Evolutionary conservation across 2,888 invertebrate genomes (phyloP), one percentile per base, ranked within the genome.

Genomic region (Scelioninae gen. 2): DNA sequence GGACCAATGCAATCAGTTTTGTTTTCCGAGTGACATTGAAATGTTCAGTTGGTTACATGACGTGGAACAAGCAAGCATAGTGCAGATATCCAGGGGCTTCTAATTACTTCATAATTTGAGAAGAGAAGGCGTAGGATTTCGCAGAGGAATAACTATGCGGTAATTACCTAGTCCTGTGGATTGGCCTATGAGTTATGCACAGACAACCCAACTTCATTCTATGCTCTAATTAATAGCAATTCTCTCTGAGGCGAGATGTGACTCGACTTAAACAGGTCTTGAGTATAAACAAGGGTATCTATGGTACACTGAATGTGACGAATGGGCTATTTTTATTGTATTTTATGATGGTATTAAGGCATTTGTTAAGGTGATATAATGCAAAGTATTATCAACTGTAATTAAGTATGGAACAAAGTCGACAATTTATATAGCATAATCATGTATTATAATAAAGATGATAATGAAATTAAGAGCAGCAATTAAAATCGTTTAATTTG

Each of bases 191-290:
- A 67, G 73, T 73, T 58, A 75, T 74, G 74, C 75, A 60, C 76
- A 80, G 81, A 81, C 80, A 80, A 79, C 77, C 80, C 76, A 78
- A 78, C 79, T 80, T 79, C 76, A 69, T 74, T 69, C 53, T 77
- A 25, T 69, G 73, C 68, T 78, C 78, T 82, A 82, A 83, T 82
- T 83, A 82, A 83, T 82, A 81, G 79, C 77, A 80, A 81, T 81
- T 81, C 78, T 81, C 78, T 52, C 58, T 15, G 35, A 65, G 60
- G 19, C 46, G 18, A 63, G 58, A 63, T 57, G 61, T 61, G 63
- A 68, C 67, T 53, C n/a, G 61, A 73, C 57, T 61, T 60, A 68
- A 68, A 52, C 31, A 57, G 28, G 35, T 58, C 45, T 65, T 60
- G n/a, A 18, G 41, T 37, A 46, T 39, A 64, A 57, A 58, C 31